Evolutionary conservation across 2,888 invertebrate species (phyloP).

Genomic region (Bedellia somnulentella): DNA sequence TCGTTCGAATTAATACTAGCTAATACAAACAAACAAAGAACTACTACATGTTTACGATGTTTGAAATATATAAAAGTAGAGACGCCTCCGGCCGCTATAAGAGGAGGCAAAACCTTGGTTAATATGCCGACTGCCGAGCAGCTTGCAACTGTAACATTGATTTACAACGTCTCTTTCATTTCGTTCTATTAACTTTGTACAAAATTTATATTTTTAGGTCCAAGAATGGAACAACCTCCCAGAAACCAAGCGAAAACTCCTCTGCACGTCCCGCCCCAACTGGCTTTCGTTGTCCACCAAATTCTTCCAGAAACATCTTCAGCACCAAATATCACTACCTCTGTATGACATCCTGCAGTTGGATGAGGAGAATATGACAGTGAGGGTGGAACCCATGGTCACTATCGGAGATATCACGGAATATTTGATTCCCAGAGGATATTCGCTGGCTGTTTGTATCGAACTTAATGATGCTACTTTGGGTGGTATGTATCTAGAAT

Average conservation of each 20-base stretch:
- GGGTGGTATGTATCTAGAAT: conserved; percentile 45
- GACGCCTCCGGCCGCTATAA: no score
- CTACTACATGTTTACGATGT: no score
- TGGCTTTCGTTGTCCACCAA: conserved; percentile 70
- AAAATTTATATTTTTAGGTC: conserved; percentile 24
- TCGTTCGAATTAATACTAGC: no score
- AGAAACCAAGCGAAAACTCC: conserved; percentile 38
- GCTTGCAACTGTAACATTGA: no score
- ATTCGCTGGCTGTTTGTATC: conserved; percentile 68
- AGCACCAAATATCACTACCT: conserved; percentile 62
- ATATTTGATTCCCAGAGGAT: conserved; percentile 65
- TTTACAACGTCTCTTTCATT: no score
- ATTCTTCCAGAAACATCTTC: conserved; percentile 66
- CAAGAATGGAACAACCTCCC: conserved; percentile 56
- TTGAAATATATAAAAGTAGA: no score
- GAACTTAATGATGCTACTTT: conserved; percentile 71
- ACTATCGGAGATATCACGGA: conserved; percentile 68
- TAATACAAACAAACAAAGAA: no score
- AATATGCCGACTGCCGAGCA: no score
- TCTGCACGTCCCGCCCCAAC: conserved; percentile 70
- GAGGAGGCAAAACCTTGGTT: no score
- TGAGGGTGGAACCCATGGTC: conserved; percentile 68
- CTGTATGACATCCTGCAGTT: conserved; percentile 64
- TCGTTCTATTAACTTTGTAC: no score
- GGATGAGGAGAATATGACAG: conserved; percentile 57